These are phyloP conservation scores for Perognathus longimembris DNA, from an alignment of 2,113 vertebrate species.

Conservation along the genomic window DNA sequence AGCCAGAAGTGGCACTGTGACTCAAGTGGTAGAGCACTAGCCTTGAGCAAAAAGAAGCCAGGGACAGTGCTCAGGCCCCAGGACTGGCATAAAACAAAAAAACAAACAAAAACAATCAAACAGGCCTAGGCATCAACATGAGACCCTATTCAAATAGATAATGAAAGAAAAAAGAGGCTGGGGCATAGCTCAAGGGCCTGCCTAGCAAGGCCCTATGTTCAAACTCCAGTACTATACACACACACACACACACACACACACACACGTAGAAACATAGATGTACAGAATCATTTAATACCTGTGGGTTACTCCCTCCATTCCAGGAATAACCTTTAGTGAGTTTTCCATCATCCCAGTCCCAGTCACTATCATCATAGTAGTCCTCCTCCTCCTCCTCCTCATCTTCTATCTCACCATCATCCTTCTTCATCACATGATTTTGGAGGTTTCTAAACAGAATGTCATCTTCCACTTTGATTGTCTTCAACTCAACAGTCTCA, in stretches of 20 bases:
- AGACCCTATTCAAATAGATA: too few species aligned
- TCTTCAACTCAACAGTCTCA: constrained; percentile 64
- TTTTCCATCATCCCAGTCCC: constrained; percentile 90
- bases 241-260: neutral
- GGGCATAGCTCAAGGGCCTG: too few species aligned
- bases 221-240: neutral
- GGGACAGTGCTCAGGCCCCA: too few species aligned
- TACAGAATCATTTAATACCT: constrained; percentile 83
- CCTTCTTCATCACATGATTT: accelerated
- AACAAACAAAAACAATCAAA: too few species aligned
- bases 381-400: constrained; percentile 77
- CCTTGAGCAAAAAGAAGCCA: too few species aligned
- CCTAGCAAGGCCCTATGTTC: too few species aligned
- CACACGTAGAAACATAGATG: neutral
- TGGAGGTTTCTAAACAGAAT: constrained; percentile 44
- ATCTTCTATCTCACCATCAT: constrained; percentile 47
- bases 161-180: too few species aligned
- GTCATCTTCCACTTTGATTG: neutral
- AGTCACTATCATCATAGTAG: constrained; percentile 77
- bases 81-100: too few species aligned
- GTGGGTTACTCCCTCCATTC: constrained; percentile 85
- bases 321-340: constrained; percentile 83
- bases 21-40: too few species aligned
- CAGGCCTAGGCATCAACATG: too few species aligned
- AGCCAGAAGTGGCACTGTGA: too few species aligned